Evolutionary conservation across 2,888 invertebrate species (phyloP).

Genomic region (Epinotia ramella): DNA sequence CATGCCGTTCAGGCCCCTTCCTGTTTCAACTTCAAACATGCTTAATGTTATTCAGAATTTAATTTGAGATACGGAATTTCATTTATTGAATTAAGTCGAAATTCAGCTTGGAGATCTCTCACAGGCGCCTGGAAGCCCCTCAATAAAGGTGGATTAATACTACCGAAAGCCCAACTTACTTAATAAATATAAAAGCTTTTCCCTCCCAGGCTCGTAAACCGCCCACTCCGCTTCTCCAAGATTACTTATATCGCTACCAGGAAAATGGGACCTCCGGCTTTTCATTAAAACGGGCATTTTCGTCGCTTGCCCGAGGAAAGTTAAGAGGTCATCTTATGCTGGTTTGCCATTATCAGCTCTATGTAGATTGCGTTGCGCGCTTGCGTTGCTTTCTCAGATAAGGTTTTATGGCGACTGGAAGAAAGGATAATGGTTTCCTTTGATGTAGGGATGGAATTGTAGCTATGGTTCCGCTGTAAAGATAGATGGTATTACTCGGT

Average conservation of each 20-base stretch:
- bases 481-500: constrained; percentile 67
- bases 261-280: constrained; percentile 63
- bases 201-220: constrained; percentile 81
- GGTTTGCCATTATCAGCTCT: constrained; percentile 82
- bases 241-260: constrained; percentile 80
- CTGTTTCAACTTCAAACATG: neutral
- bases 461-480: constrained; percentile 70
- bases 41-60: constrained; percentile 17
- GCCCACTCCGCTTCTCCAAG: constrained; percentile 81
- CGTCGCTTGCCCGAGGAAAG: constrained; percentile 54
- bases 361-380: constrained; percentile 81
- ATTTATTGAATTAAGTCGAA: constrained; percentile 44
- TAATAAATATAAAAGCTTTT: constrained; percentile 86
- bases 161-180: constrained; percentile 85
- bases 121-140: constrained; percentile 75
- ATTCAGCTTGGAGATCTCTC: constrained; percentile 52
- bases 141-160: constrained; percentile 85
- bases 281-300: constrained; percentile 67
- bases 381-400: constrained; percentile 81
- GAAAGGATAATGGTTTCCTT: constrained; percentile 83
- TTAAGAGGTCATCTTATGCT: constrained; percentile 59
- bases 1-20: neutral
- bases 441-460: constrained; percentile 76
- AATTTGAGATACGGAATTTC: constrained; percentile 17
- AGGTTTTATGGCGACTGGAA: constrained; percentile 77